Base-by-base conservation (phyloP, 2,888 invertebrate species). In the Noctua janthina region DNA sequence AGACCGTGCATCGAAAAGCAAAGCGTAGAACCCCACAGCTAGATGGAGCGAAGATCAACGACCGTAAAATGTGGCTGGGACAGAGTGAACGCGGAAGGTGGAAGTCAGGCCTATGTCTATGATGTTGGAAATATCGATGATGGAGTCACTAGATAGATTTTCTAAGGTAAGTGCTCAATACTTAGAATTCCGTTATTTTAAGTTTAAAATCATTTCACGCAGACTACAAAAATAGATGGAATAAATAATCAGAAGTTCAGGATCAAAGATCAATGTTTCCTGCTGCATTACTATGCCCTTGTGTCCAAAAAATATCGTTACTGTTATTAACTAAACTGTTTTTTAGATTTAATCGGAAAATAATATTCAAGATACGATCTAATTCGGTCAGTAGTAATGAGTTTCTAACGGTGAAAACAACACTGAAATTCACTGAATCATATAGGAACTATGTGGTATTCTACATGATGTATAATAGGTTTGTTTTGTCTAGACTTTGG, bases 321-420 rank as follows among this genome's bases (percentile, higher is more conserved):
- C 39, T 64, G 4, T 64, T 51, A 51, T 85, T 81, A 46, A 51
- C 11, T 59, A 66, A 62, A 68, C 51, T 39, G 11, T 46, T 10
- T 39, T 39, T 54, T 13, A 54, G 66, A 74, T 81, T n/a, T 54
- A 39, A 74, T 74, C 62, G 39, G 20, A 43, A 43, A 68, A 59
- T 49, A 66, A 78, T 2, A 83, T 13, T 39, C 6, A 10, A 46
- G 76, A 87, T 87, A 84, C 6, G 64, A 74, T 87, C 76, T 74
- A 76, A 49, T 43, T 70, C 59, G 75, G 76, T 66, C 68, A 76
- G 17, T 20, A 66, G 66, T 68, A 49, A 51, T 68, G 39, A 49
- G n/a, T 67, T 51, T 49, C 3, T 20, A 64, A 64, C 29, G 11
- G 59, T 70, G 69, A 67, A 82, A 62, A 76, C 46, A 73, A 74